phyloP scores from a whole-genome alignment of 2,888 invertebrate genomes.

The Melitaea athalia region DNA sequence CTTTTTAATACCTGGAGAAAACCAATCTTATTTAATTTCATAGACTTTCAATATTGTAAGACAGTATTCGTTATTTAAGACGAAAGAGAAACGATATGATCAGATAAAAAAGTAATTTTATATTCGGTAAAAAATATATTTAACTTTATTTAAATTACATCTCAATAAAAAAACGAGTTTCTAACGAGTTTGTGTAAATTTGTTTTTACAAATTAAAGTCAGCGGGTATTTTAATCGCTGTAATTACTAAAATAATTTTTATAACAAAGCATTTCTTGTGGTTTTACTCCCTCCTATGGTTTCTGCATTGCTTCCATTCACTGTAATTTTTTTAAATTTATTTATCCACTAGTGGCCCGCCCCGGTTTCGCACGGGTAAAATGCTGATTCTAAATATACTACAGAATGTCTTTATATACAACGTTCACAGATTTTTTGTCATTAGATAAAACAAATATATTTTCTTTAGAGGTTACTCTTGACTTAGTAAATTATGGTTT shows the following conservation, averaged over 20 bases:
- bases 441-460: no score
- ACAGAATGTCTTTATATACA: no score
- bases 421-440: no score
- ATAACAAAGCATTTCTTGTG: no score
- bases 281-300: no score
- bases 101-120: not conserved
- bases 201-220: not conserved
- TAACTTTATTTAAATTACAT: not conserved
- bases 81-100: conserved; percentile 3
- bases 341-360: no score
- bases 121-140: not conserved
- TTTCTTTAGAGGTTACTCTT: no score
- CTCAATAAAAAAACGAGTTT: not conserved
- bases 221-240: not conserved
- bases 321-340: no score
- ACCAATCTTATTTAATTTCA: conserved; percentile 26
- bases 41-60: conserved; percentile 18
- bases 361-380: no score
- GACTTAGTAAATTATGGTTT: no score
- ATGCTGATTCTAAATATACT: no score
- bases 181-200: not conserved
- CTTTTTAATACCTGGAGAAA: conserved; percentile 32
- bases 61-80: conserved; percentile 14
- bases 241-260: not conserved
- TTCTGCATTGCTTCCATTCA: no score